These are phyloP conservation scores for Dreissena rostriformis DNA, from an alignment of 1,140 invertebrate genomes.

Conservation along the genomic window DNA sequence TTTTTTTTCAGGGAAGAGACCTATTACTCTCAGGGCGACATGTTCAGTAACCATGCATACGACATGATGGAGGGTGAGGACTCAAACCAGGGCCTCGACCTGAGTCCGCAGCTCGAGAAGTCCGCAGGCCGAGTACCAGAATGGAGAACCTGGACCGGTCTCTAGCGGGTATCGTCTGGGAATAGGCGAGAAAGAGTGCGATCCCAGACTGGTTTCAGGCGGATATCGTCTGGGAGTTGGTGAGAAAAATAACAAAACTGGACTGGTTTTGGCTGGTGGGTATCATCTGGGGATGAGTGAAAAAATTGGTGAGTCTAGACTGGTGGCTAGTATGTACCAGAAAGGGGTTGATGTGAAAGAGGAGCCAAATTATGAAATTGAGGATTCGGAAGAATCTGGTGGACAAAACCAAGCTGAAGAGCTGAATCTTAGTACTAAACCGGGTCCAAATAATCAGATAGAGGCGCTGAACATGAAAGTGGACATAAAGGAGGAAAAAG, in stretches of 20 bases:
- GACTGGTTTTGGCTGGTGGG: neutral
- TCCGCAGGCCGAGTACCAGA: neutral
- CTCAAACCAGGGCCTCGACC: constrained; percentile 48
- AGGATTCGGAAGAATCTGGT: neutral
- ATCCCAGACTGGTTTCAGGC: neutral
- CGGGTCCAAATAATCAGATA: constrained; percentile 22
- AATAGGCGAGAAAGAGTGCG: neutral
- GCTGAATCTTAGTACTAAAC: constrained; percentile 28
- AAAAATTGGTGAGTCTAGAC: too few relatives aligned
- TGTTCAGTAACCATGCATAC: neutral
- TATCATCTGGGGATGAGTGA: neutral
- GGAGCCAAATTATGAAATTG: too few relatives aligned
- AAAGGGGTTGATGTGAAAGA: too few relatives aligned
- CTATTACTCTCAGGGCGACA: neutral
- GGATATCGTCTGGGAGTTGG: constrained; percentile 1
- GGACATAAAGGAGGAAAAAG: constrained; percentile 22
- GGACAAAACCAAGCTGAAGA: constrained; percentile 3
- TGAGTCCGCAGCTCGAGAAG: constrained; percentile 32
- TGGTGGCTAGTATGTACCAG: too few relatives aligned
- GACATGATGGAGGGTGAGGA: constrained; percentile 8
- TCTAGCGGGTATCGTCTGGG: neutral
- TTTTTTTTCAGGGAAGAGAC: constrained; percentile 35
- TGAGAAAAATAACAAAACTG: too few relatives aligned
- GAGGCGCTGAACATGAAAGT: constrained; percentile 54
- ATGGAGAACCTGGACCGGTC: neutral